Evolutionary conservation across 2,888 invertebrate species (phyloP).

Genomic region (Rhopalosiphum nymphaeae): DNA sequence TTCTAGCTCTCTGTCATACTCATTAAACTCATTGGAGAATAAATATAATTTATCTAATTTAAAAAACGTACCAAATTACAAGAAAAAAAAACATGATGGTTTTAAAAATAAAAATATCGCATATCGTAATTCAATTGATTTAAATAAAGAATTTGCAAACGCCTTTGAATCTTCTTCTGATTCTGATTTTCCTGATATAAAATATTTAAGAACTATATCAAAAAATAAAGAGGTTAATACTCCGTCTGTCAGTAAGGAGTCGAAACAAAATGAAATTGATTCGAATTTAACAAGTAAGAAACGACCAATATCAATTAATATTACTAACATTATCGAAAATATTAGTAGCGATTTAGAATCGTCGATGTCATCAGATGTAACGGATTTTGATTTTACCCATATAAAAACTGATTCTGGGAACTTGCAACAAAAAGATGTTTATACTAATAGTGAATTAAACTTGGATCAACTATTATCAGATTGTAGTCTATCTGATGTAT

Average conservation of each 20-base stretch:
- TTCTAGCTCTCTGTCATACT: not conserved
- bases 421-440: not conserved
- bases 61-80: conserved; percentile 22
- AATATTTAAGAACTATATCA: conserved; percentile 25
- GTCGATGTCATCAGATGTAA: not conserved
- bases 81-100: not conserved
- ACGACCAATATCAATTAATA: not conserved
- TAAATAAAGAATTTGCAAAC: conserved; percentile 25
- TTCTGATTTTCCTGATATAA: conserved; percentile 39
- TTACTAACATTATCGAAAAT: not conserved
- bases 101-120: not conserved
- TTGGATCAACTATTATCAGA: conserved; percentile 37
- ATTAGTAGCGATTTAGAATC: not conserved
- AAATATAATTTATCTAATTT: not conserved
- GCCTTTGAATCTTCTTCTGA: conserved; percentile 21
- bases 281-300: not conserved
- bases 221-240: conserved; percentile 22
- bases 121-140: not conserved
- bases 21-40: not conserved
- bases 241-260: not conserved
- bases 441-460: not conserved
- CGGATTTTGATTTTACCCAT: not conserved
- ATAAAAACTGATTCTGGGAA: not conserved
- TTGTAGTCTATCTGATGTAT: conserved; percentile 39
- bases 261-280: not conserved